Evolutionary conservation across 30 jellyfish, hydroid and myxozoan genomes (phyloP).

Genomic region (Hydractinia symbiolongicarpus): DNA sequence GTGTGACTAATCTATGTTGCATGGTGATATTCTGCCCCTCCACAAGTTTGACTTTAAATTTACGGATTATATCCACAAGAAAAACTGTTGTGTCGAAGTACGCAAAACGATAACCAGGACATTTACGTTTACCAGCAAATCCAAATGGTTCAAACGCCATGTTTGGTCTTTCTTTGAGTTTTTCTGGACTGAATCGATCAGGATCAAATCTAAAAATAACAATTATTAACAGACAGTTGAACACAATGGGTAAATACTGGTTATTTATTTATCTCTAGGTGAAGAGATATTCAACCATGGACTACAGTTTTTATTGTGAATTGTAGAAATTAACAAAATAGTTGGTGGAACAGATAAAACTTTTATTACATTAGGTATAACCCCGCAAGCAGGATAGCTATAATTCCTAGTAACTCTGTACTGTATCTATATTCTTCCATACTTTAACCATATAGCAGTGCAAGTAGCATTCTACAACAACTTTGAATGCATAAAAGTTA

Average conservation of each 20-base stretch:
- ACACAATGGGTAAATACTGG: not conserved
- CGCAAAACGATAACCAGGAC: slow-evolving; percentile 87
- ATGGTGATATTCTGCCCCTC: slow-evolving; percentile 37
- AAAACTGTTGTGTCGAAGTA: slow-evolving; percentile 51
- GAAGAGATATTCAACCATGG: no score
- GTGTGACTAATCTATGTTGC: slow-evolving; percentile 48
- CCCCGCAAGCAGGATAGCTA: no score
- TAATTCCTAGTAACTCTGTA: no score
- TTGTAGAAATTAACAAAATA: no score
- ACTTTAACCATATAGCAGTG: no score
- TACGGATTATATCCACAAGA: slow-evolving; percentile 43
- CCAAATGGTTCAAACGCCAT: slow-evolving; percentile 85
- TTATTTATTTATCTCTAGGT: no score
- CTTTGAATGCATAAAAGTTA: no score
- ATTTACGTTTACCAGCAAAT: slow-evolving; percentile 87
- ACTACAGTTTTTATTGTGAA: no score
- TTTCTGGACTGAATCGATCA: slow-evolving; percentile 67
- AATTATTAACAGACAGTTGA: not conserved
- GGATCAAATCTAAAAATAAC: slow-evolving; percentile 69
- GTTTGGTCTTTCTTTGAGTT: slow-evolving; percentile 37
- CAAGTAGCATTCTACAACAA: no score
- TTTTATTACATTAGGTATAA: no score
- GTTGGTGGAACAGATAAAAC: no score
- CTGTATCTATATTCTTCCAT: no score
- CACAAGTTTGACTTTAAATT: slow-evolving; percentile 52